phyloP scores from a whole-genome alignment of 1,140 invertebrate genomes.

The Pseudoatta argentina region DNA sequence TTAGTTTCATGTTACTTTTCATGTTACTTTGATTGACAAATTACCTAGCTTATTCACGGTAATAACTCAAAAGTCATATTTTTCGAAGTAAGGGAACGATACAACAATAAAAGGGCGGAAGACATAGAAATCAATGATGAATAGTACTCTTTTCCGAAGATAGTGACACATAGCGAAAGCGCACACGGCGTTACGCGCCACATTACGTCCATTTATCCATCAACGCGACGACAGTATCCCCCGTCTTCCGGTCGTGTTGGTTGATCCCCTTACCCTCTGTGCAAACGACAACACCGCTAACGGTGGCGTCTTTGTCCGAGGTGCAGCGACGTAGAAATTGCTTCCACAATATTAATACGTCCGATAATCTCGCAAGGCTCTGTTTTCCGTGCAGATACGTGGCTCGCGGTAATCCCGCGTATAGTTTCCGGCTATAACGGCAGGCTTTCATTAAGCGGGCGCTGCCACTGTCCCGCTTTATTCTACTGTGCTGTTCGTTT shows the following conservation, averaged over 20 bases:
- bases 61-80: no score
- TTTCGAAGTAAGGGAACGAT: no score
- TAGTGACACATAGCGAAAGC: constrained; percentile 5
- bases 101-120: not conserved
- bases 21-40: no score
- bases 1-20: no score
- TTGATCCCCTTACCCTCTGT: constrained; percentile 62
- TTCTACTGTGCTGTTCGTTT: constrained; percentile 21
- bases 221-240: constrained; percentile 46
- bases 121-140: constrained; percentile 22
- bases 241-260: constrained; percentile 59
- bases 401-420: constrained; percentile 54
- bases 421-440: constrained; percentile 57
- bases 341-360: constrained; percentile 62
- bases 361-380: constrained; percentile 62
- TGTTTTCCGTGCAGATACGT: constrained; percentile 59
- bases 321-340: constrained; percentile 56
- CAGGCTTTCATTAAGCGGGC: constrained; percentile 73
- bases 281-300: constrained; percentile 52
- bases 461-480: constrained; percentile 56
- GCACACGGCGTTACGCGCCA: constrained; percentile 41
- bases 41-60: no score
- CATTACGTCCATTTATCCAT: constrained; percentile 61
- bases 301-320: constrained; percentile 61
- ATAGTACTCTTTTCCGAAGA: not conserved